Percentiles rank a stretch among this genome's conserved stretches.
Evolutionary conservation across 1,140 invertebrate species (phyloP).

Genomic region (Rhopalosiphum padi): DNA sequence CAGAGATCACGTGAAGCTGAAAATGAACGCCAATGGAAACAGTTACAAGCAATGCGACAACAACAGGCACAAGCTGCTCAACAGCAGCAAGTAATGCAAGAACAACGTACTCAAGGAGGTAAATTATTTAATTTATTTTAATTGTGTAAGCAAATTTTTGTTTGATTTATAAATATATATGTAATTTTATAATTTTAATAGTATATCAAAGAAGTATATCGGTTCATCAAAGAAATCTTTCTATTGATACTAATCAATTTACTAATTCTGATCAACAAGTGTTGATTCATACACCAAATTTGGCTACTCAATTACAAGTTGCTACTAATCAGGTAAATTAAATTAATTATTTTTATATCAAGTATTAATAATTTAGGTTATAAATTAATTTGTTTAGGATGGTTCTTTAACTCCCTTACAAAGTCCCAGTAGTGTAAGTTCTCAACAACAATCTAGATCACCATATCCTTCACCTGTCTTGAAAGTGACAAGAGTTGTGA

Average conservation of each 20-base stretch:
- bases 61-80: constrained; percentile 77
- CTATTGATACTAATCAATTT: constrained; percentile 54
- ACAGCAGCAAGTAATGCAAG: constrained; percentile 80
- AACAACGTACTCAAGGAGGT: constrained; percentile 68
- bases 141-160: neutral
- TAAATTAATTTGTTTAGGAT: constrained; percentile 31
- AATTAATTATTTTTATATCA: neutral
- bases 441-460: constrained; percentile 54
- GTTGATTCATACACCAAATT: constrained; percentile 63
- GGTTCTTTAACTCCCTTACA: constrained; percentile 53
- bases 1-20: constrained; percentile 78
- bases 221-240: constrained; percentile 47
- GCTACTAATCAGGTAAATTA: constrained; percentile 62
- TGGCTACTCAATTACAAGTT: constrained; percentile 69
- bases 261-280: constrained; percentile 59
- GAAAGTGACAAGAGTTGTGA: constrained; percentile 65
- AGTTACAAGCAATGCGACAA: constrained; percentile 79
- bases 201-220: constrained; percentile 51
- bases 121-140: constrained; percentile 20
- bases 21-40: constrained; percentile 87
- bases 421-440: constrained; percentile 49
- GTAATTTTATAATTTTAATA: neutral
- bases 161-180: constrained; percentile 22
- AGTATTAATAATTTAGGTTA: neutral
- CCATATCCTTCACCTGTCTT: constrained; percentile 63